Conservation (phyloP, 1,140 invertebrate genomes). For the Leucophenga varia region DNA sequence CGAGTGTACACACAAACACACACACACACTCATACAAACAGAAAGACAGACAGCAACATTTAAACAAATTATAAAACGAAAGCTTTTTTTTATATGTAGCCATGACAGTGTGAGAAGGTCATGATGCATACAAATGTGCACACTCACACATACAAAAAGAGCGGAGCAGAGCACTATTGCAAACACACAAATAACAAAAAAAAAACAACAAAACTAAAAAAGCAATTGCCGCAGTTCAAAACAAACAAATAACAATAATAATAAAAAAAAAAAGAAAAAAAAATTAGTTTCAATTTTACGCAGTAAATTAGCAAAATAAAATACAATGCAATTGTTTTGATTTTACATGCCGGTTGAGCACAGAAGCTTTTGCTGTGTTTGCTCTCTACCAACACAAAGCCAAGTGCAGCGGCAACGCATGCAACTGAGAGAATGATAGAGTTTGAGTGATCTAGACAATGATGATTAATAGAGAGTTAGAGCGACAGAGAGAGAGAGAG, state of each 20-base stretch:
- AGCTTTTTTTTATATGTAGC: conserved; percentile 54
- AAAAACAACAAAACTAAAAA: conserved; percentile 25
- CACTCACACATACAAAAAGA: conserved; percentile 2
- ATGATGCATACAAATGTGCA: conserved; percentile 26
- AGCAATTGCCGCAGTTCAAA: not conserved
- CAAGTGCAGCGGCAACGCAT: no score
- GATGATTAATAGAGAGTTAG: no score
- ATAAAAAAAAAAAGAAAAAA: no score
- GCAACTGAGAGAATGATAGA: no score
- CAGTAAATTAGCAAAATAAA: conserved; percentile 34
- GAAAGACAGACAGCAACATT: conserved; percentile 12
- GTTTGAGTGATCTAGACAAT: no score
- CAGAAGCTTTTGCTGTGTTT: no score
- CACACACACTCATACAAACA: conserved; percentile 4
- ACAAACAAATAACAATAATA: conserved; percentile 17
- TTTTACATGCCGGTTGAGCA: no score
- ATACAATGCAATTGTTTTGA: no score
- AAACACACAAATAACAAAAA: conserved; percentile 20
- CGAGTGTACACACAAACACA: conserved; percentile 39
- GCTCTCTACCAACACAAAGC: no score
- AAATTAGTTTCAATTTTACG: conserved; percentile 44
- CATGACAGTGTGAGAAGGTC: conserved; percentile 57
- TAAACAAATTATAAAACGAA: conserved; percentile 49
- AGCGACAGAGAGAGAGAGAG: no score
- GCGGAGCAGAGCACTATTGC: no score